Percentiles rank a stretch among this genome's conserved stretches.
Conservation (phyloP, 2,113 vertebrate species). For the Apodemus speciosus region DNA sequence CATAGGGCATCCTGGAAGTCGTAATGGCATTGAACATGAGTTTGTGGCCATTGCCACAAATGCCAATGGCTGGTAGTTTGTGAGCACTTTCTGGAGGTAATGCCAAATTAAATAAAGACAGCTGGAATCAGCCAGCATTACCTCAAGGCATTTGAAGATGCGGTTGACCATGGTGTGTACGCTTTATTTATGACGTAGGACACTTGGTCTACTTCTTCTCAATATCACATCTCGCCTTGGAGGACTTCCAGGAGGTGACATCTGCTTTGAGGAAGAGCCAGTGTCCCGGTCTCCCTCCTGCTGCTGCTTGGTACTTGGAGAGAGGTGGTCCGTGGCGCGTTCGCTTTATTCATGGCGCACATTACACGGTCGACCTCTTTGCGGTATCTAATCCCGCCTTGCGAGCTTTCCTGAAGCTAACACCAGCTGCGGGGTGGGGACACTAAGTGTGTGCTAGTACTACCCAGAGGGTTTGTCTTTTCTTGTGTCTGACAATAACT, state of each 20-base stretch:
- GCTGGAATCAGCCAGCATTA: background rate
- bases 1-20: background rate
- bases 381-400: constrained; percentile 78
- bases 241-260: constrained; percentile 65
- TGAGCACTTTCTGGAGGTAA: background rate
- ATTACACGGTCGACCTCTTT: constrained; percentile 82
- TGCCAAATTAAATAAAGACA: constrained; percentile 17
- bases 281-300: constrained; percentile 48
- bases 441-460: background rate
- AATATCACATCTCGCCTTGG: constrained; percentile 75
- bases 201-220: constrained; percentile 81
- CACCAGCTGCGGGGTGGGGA: background rate
- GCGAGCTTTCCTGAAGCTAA: constrained; percentile 75
- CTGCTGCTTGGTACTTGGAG: constrained; percentile 77
- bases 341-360: constrained; percentile 80
- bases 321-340: constrained; percentile 83
- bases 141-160: constrained; percentile 71
- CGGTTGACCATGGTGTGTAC: constrained; percentile 78
- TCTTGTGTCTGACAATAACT: constrained; percentile 18
- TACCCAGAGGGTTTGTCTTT: background rate
- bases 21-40: background rate
- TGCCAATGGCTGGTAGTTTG: background rate
- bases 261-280: constrained; percentile 74
- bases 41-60: background rate
- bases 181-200: constrained; percentile 78